Conservation (phyloP, 2,113 vertebrate species). For the Dasypus novemcinctus region DNA sequence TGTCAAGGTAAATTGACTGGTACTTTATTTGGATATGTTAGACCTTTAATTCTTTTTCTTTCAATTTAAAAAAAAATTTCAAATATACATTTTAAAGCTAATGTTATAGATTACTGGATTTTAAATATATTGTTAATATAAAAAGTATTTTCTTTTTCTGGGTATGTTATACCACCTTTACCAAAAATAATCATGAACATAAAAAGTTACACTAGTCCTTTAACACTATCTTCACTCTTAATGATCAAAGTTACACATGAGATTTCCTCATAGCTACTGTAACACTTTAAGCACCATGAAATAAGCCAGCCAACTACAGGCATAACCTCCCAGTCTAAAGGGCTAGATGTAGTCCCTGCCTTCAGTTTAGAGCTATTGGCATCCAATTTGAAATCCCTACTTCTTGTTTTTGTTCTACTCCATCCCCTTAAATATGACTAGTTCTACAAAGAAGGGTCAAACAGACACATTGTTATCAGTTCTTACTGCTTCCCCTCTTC, state of each 20-base stretch:
- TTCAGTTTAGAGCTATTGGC: neutral
- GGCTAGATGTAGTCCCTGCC: neutral
- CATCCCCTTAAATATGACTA: neutral
- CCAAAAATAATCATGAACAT: neutral
- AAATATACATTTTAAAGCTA: neutral
- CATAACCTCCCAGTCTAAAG: neutral
- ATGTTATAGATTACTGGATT: neutral
- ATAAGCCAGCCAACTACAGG: neutral
- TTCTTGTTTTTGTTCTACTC: neutral
- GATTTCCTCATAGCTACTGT: neutral
- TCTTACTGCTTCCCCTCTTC: neutral
- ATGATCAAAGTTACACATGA: neutral
- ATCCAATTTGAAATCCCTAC: neutral
- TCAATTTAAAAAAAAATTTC: neutral
- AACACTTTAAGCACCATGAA: neutral
- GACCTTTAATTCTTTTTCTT: neutral
- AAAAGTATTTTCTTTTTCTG: neutral
- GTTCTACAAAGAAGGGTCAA: neutral
- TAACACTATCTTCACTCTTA: neutral
- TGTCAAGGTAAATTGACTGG: neutral
- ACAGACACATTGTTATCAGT: neutral
- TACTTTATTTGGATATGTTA: conserved; percentile 11
- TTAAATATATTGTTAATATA: neutral
- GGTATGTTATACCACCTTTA: neutral
- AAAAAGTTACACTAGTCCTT: neutral